Evolutionary conservation across 2,113 vertebrate species (phyloP).

Genomic region (Saccopteryx leptura): DNA sequence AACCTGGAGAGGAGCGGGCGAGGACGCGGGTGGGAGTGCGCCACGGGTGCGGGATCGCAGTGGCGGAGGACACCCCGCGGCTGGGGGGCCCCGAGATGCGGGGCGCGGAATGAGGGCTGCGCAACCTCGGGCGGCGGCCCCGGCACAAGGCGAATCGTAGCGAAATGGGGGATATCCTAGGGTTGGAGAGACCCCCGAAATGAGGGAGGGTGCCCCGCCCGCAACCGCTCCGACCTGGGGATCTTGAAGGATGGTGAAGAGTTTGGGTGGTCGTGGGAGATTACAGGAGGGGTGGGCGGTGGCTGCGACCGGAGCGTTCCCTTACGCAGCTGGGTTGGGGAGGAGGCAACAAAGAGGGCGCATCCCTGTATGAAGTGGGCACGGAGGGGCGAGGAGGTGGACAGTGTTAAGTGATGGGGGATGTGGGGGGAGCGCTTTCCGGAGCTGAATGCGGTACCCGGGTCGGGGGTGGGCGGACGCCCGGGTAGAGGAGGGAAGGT

Average conservation of each 20-base stretch:
- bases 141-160: background rate
- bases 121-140: background rate
- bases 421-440: background rate
- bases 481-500: background rate
- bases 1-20: conserved; percentile 11
- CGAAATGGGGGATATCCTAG: background rate
- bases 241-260: background rate
- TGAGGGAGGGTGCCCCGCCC: background rate
- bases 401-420: background rate
- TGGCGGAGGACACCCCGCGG: background rate
- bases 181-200: background rate
- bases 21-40: background rate
- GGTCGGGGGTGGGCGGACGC: background rate
- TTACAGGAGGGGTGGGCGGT: background rate
- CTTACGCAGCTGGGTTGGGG: background rate
- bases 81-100: background rate
- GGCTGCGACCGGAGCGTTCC: no score
- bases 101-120: background rate
- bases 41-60: background rate
- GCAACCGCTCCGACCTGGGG: background rate
- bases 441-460: background rate
- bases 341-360: background rate
- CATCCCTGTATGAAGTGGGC: background rate
- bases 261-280: background rate
- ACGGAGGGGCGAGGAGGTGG: no score